phyloP scores from a whole-genome alignment of 1,140 invertebrate species.

The Caenorhabditis remanei region DNA sequence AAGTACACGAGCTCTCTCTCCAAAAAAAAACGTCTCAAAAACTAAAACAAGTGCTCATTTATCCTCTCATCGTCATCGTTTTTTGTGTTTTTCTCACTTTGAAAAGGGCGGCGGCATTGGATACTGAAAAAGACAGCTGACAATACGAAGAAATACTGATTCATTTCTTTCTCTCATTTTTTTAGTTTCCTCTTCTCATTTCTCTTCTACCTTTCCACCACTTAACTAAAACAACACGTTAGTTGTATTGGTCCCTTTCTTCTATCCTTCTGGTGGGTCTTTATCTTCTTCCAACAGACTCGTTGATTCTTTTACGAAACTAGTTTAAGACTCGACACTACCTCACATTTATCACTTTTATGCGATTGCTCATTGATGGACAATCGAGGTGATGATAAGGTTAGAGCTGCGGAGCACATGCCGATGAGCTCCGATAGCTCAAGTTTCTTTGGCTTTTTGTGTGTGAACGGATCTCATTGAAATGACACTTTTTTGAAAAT shows the following conservation, averaged over 20 bases:
- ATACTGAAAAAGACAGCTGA: slow-evolving; percentile 16
- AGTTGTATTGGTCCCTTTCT: background rate
- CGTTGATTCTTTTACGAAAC: background rate
- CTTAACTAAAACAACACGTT: slow-evolving; percentile 43
- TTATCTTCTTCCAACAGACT: background rate
- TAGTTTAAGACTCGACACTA: background rate
- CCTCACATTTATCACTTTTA: slow-evolving; percentile 25
- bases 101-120: background rate
- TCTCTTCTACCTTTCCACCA: slow-evolving; percentile 9
- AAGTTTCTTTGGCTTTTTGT: background rate
- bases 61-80: slow-evolving; percentile 1
- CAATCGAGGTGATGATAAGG: background rate
- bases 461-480: slow-evolving; percentile 14
- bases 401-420: background rate
- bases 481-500: slow-evolving; percentile 19
- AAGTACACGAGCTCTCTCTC: background rate
- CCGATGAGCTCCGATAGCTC: background rate
- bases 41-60: background rate
- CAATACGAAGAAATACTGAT: background rate
- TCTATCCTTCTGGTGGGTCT: background rate
- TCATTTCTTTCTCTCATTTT: background rate
- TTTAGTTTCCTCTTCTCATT: slow-evolving; percentile 2
- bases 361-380: slow-evolving; percentile 32
- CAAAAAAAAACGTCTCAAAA: background rate
- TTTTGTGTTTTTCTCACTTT: slow-evolving; percentile 5